Evolutionary conservation across 2,888 invertebrate species (phyloP).

Genomic region (Boloria selene): DNA sequence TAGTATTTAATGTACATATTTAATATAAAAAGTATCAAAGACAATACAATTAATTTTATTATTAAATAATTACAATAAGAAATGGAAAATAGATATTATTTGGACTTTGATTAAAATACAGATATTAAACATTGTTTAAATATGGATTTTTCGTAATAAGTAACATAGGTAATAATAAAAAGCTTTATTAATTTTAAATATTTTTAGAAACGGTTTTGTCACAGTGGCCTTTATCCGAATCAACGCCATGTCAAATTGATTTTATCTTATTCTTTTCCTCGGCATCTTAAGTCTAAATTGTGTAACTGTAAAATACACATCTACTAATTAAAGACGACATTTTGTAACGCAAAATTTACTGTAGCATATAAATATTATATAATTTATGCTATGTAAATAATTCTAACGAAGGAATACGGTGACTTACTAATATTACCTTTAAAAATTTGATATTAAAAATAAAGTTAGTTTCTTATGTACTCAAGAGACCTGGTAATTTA

Average conservation of each 20-base stretch:
- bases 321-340: not conserved
- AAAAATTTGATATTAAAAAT: too few relatives aligned
- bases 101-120: not conserved
- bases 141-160: too few relatives aligned
- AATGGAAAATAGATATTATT: not conserved
- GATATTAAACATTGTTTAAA: too few relatives aligned
- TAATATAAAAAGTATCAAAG: too few relatives aligned
- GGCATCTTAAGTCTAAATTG: not conserved
- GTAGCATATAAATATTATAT: not conserved
- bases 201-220: not conserved
- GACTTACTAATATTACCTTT: too few relatives aligned
- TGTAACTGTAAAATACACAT: not conserved
- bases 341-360: not conserved
- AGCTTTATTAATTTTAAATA: not conserved
- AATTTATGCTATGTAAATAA: too few relatives aligned
- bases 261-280: not conserved
- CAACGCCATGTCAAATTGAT: slow-evolving; percentile 11
- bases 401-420: too few relatives aligned
- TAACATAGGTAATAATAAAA: slow-evolving; percentile 1
- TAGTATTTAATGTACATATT: too few relatives aligned
- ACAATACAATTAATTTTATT: too few relatives aligned
- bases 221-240: slow-evolving; percentile 3
- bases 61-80: too few relatives aligned
- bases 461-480: too few relatives aligned
- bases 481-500: too few relatives aligned